A percentile compares a stretch with the other conserved stretches of the same genome.
Evolutionary conservation across 2,113 vertebrate genomes (phyloP).

Genomic region (Paedocypris sp.): DNA sequence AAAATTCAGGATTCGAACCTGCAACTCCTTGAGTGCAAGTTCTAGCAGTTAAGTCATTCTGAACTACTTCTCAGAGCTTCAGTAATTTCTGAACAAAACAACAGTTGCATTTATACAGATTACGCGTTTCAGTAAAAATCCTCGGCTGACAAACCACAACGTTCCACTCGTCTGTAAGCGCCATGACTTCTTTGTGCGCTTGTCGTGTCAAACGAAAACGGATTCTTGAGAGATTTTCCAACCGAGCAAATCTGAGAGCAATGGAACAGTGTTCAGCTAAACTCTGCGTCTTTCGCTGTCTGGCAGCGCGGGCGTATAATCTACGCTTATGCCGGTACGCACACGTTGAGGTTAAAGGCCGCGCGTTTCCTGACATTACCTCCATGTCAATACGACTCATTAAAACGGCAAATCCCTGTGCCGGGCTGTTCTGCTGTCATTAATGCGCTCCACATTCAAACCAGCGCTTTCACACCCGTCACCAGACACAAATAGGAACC

Average conservation of each 20-base stretch:
- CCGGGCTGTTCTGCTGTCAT: slow-evolving; percentile 18
- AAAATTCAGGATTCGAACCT: too few species aligned
- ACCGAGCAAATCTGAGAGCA: background rate
- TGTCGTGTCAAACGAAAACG: background rate
- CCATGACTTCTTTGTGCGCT: background rate
- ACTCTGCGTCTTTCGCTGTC: background rate
- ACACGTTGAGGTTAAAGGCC: slow-evolving; percentile 35
- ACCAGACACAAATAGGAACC: slow-evolving; percentile 36
- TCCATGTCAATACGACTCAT: slow-evolving; percentile 47
- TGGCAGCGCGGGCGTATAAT: background rate
- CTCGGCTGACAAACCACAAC: slow-evolving; percentile 5
- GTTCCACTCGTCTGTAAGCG: background rate
- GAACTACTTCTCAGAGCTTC: too few species aligned
- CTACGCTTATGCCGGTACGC: background rate
- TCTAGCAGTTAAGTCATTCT: too few species aligned
- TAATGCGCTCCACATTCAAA: slow-evolving; percentile 45
- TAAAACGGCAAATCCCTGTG: slow-evolving; percentile 47
- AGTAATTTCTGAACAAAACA: slow-evolving; percentile 18
- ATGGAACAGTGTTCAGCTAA: slow-evolving; percentile 7
- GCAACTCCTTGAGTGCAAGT: too few species aligned
- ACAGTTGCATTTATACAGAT: slow-evolving; percentile 34
- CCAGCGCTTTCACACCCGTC: slow-evolving; percentile 50
- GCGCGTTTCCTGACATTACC: slow-evolving; percentile 44
- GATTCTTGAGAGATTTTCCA: background rate
- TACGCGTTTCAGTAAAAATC: too few species aligned